A percentile compares a stretch with the other conserved stretches of the same genome.
Conservation (phyloP, 2,888 invertebrate genomes). For the Euphydryas editha region DNA sequence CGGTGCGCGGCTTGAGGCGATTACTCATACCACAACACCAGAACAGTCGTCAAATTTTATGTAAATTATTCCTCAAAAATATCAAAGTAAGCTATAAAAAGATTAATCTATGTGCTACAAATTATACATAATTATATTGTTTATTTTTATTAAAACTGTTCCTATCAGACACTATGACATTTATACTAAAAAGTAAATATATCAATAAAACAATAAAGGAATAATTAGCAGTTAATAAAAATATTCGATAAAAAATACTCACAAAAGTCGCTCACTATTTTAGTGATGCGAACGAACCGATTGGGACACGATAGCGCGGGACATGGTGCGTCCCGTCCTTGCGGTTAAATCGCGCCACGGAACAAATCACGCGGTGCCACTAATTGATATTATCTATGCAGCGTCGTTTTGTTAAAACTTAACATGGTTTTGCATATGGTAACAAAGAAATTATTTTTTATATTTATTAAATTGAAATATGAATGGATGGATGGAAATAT, state of each 20-base stretch:
- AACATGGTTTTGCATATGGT: slow-evolving; percentile 25
- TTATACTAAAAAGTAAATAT: background rate
- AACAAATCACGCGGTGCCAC: slow-evolving; percentile 60
- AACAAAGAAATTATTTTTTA: slow-evolving; percentile 3
- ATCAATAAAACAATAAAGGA: background rate
- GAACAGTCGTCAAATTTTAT: too few species aligned
- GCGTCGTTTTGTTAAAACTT: slow-evolving; percentile 39
- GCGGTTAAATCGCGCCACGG: slow-evolving; percentile 59
- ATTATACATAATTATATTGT: too few species aligned
- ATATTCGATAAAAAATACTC: slow-evolving; percentile 6
- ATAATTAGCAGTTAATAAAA: background rate
- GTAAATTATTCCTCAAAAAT: too few species aligned
- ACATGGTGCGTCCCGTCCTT: slow-evolving; percentile 58
- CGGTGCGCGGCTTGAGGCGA: too few species aligned
- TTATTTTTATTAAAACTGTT: background rate
- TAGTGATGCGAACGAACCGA: slow-evolving; percentile 52
- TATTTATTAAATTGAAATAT: slow-evolving; percentile 13
- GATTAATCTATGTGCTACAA: too few species aligned
- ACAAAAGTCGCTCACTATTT: slow-evolving; percentile 40
- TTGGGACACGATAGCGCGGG: slow-evolving; percentile 59
- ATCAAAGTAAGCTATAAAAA: too few species aligned
- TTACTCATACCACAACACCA: too few species aligned
- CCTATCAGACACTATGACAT: background rate
- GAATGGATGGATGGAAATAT: background rate
- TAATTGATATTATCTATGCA: slow-evolving; percentile 74